Evolutionary conservation across 2,797 vertebrate genomes (phyloP), one percentile per base, ranked within the genome.

Genomic region (Heliangelus exortis): DNA sequence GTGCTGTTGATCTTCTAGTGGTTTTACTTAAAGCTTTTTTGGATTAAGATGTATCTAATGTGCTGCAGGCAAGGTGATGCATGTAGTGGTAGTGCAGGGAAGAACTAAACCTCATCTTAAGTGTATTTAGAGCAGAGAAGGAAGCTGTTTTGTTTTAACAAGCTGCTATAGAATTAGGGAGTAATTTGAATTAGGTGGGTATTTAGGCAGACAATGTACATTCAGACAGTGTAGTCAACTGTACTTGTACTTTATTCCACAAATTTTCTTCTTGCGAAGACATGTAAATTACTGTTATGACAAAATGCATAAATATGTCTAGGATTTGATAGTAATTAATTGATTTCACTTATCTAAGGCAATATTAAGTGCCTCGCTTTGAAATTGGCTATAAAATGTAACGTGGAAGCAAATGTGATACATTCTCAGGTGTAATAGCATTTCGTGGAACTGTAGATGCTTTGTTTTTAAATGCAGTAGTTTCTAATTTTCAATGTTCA

Each of bases 201-300:
- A 80, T 94, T 68, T 68, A 83, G 72, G 65, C 57, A 36, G 34
- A 36, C 34, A 36, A 10, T 36, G 34, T 36, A 36, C 34, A 93
- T 94, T 80, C 62, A 94, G 61, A 93, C 84, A 89, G 81, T 93
- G 47, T 58, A 89, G 72, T 77, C 57, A 84, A 61, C 48, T 75
- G 69, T 92, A 53, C 57, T 94, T 95, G 89, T 62, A 67, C 63
- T 82, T 58, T 59, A 41, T 89, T 93, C 34, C 74, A 57, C 57
- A 83, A 45, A 36, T 75, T 89, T 54, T 83, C 12, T 84, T 73
- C 71, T 91, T 85, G 62, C 47, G 71, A 87, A 93, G 81, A 87
- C 48, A 8, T 51, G 17, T 85, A 95, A 95, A 95, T 92, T 95
- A 54, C 65, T 94, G 78, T 93, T 95, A 62, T 95, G 96, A 95